Evolutionary conservation across 2,797 vertebrate species (phyloP).

Genomic region (Zenarchopterus dispar): DNA sequence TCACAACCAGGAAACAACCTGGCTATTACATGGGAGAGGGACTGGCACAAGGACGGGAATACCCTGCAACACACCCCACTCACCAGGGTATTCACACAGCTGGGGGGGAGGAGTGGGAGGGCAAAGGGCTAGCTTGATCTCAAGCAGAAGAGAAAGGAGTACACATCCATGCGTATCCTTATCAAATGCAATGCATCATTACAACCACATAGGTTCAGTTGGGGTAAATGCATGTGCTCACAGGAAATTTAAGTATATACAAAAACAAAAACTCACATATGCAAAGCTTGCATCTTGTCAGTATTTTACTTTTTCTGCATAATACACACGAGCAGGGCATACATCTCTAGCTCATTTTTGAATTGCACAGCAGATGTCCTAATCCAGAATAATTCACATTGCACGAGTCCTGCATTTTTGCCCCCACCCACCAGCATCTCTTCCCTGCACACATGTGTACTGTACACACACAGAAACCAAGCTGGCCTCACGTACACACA

Average conservation of each 20-base stretch:
- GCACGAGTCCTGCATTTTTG: slow-evolving; percentile 77
- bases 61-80: slow-evolving; percentile 45
- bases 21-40: slow-evolving; percentile 42
- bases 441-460: slow-evolving; percentile 22
- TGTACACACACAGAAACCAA: slow-evolving; percentile 39
- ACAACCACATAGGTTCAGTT: slow-evolving; percentile 11
- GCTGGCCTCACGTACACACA: slow-evolving; percentile 73
- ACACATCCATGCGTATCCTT: slow-evolving; percentile 12
- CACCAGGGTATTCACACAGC: slow-evolving; percentile 11
- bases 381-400: slow-evolving; percentile 86
- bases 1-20: slow-evolving; percentile 35
- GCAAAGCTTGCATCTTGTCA: not conserved
- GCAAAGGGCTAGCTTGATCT: slow-evolving; percentile 62
- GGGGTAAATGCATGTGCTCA: not conserved
- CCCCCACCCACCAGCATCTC: slow-evolving; percentile 65
- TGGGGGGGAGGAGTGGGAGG: slow-evolving; percentile 13
- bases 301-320: slow-evolving; percentile 8
- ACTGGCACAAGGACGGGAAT: slow-evolving; percentile 43
- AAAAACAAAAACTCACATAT: not conserved
- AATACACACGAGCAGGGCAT: slow-evolving; percentile 34
- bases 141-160: slow-evolving; percentile 31
- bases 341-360: slow-evolving; percentile 74
- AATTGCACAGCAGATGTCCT: slow-evolving; percentile 84
- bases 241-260: not conserved
- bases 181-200: slow-evolving; percentile 19